Evolutionary conservation across 2,113 vertebrate species (phyloP), one percentile per base, ranked within the genome.

Genomic region (Urocolius indicus): DNA sequence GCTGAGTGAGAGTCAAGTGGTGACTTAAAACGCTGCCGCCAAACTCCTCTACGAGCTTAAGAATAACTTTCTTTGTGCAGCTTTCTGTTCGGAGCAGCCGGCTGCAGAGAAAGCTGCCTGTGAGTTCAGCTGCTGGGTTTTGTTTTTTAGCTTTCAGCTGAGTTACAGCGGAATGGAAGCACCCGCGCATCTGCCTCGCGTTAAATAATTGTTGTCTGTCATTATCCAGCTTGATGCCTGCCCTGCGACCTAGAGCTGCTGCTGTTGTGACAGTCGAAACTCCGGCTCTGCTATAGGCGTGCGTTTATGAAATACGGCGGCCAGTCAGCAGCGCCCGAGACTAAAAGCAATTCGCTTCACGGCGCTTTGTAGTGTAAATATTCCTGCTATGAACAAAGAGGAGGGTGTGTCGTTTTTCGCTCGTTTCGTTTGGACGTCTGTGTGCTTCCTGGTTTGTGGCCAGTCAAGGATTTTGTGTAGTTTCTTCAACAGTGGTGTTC

Each of bases 341-440:
- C 95, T 30, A 66, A 63, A 65, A 89, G 89, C 96, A 45, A 72
- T 88, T 96, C 93, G 82, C 91, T 67, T 63, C 81, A 32, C n/a
- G n/a, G 6, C 34, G 54, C 94, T 90, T 81, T 87, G 87, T 86
- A 91, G 90, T 97, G 94, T 95, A 97, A 96, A 96, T 97, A 96
- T 51, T 93, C 87, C 94, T 93, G 92, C 94, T 49, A 19, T 62
- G 94, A 94, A 97, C 93, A 94, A 96, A 96, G 81, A 46, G 59
- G 78, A 94, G 94, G 96, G 96, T 84, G 96, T 95, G 96, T 69
- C 96, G 13, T 52, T 22, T 18, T 17, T n/a, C n/a, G 29, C 55
- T 74, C 32, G 54, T 81, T 96, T 92, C 94, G 48, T 85, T 93
- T 84, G 85, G 89, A 36, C 58, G 68, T 81, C 68, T 58, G 17